Evolutionary conservation across 2,888 invertebrate genomes (phyloP), one percentile per base, ranked within the genome.

Genomic region (Ennomos fuscantarius): DNA sequence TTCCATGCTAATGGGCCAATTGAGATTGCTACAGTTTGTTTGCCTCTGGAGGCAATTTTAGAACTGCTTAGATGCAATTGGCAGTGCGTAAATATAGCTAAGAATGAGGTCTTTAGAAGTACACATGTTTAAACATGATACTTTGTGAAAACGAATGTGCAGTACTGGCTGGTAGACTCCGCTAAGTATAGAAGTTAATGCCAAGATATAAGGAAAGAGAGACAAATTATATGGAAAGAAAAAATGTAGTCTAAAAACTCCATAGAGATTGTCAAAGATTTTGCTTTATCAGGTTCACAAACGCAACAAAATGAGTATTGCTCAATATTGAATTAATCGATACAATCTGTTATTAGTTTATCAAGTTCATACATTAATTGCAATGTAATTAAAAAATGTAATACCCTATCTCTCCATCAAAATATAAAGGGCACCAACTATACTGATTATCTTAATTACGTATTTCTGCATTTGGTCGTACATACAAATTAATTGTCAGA

Each of bases 371-470:
- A 33, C 55, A 12, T 43, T 44, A 40, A 5, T n/a, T 33, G 50
- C 41, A 13, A 41, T 46, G 46, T 56, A 51, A 57, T 57, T 52
- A 39, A 57, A 42, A 52, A 36, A 47, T 51, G 33, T 15, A 50
- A 50, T 52, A 35, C 61, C 55, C 63, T 60, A 63, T 60, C 44
- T 44, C 61, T 59, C 48, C 69, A 66, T 73, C 66, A 58, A 42
- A 40, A 2, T 31, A 52, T 39, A 52, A 52, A 57, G 49, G 44
- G 48, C 60, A 47, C 59, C 33, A 57, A 63, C 37, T 66, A 68
- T 68, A 75, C 70, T 69, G 68, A 76, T 73, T 74, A 76, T 72
- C 65, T 62, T 66, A 68, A 79, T 76, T 74, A 76, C 67, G 34
- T 34, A 47, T 39, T 39, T 47, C 40, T 50, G 11, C 15, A 46